Conservation (phyloP, 2,113 vertebrate genomes). For the Leptosomus discolor region DNA sequence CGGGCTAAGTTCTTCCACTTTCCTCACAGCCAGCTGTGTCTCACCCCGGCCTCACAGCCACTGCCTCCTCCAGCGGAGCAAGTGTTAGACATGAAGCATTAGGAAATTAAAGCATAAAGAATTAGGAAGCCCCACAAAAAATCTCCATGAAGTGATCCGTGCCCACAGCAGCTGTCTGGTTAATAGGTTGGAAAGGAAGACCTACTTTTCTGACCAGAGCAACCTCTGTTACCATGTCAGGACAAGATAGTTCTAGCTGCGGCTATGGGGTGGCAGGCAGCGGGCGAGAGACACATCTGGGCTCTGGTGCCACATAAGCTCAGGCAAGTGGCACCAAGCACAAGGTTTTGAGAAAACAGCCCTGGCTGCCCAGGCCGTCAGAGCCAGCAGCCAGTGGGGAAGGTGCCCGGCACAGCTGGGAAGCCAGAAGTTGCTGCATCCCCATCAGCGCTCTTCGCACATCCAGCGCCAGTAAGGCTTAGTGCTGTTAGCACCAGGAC, state of each 20-base stretch:
- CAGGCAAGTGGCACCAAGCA: background rate
- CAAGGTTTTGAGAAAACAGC: background rate
- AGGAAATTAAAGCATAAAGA: background rate
- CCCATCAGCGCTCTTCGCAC: background rate
- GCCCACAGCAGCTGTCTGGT: background rate
- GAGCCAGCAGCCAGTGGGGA: background rate
- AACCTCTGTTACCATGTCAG: fast-evolving
- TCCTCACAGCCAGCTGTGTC: background rate
- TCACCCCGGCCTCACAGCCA: fast-evolving
- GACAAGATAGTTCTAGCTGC: background rate
- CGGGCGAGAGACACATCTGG: fast-evolving
- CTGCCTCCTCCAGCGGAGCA: background rate
- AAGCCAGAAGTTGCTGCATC: background rate
- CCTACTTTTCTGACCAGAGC: background rate
- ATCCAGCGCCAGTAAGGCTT: background rate
- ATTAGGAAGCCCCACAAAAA: background rate
- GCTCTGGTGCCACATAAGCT: fast-evolving
- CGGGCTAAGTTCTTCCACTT: background rate
- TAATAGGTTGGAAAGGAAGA: background rate
- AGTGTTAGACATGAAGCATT: background rate
- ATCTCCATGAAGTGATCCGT: background rate
- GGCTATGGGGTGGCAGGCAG: background rate
- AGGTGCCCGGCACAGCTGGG: fast-evolving
- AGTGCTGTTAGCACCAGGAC: background rate
- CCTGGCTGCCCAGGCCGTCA: background rate